A percentile compares a stretch with the other conserved stretches of the same genome.
Evolutionary conservation across 2,113 vertebrate genomes (phyloP).

Genomic region (Mohoua ochrocephala): DNA sequence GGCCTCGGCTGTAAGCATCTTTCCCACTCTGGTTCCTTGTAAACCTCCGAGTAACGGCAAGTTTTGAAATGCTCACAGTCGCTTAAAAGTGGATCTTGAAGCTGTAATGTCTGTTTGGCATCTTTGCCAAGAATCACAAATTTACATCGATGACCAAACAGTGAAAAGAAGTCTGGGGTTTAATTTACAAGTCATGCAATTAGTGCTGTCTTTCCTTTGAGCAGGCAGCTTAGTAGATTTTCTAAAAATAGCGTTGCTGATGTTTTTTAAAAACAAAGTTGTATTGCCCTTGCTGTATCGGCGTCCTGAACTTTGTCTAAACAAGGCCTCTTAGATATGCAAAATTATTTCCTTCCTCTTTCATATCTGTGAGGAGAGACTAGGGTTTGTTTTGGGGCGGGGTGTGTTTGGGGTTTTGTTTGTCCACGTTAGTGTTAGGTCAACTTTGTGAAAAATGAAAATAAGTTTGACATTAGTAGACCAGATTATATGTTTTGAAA

Average conservation of each 20-base stretch:
- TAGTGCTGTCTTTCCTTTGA: neutral
- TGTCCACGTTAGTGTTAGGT: neutral
- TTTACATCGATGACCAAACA: neutral
- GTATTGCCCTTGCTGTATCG: neutral
- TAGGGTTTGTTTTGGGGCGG: neutral
- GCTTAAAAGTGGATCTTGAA: neutral
- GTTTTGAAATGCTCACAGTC: neutral
- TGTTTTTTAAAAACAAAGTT: neutral
- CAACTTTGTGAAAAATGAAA: neutral
- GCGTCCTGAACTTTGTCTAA: neutral
- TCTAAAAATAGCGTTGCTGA: neutral
- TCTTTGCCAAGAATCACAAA: neutral
- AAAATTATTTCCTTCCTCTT: neutral
- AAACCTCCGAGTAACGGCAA: neutral
- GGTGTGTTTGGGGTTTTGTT: neutral
- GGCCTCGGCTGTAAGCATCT: slow-evolving; percentile 88
- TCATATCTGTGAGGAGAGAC: neutral
- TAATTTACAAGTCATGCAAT: neutral
- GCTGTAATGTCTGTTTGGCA: neutral
- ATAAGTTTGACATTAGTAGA: neutral
- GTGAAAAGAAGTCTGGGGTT: neutral
- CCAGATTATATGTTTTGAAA: neutral
- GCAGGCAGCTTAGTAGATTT: neutral
- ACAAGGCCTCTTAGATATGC: neutral
- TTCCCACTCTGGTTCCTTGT: neutral